Evolutionary conservation across 2,888 invertebrate genomes (phyloP).

Genomic region (Scaptomyza reducta): DNA sequence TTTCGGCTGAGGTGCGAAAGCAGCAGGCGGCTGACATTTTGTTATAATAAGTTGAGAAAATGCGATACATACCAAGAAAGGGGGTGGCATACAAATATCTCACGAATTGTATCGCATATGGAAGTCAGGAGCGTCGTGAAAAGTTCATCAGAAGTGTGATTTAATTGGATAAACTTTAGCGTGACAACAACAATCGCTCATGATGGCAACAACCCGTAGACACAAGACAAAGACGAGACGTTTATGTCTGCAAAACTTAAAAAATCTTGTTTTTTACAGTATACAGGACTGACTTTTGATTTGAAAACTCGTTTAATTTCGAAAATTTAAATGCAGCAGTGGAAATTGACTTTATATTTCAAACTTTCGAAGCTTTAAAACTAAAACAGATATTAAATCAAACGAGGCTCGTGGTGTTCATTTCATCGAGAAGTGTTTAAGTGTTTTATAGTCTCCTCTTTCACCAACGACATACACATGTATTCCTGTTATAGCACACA

Average conservation of each 20-base stretch:
- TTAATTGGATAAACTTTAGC: constrained; percentile 22
- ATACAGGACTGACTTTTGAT: neutral
- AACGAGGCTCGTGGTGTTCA: neutral
- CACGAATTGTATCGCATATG: neutral
- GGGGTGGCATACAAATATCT: neutral
- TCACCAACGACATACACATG: too few species aligned
- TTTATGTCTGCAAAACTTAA: neutral
- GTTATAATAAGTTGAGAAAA: constrained; percentile 51
- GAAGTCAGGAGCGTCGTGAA: constrained; percentile 7
- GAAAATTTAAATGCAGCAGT: too few species aligned
- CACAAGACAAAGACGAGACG: neutral
- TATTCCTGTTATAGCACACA: constrained; percentile 21
- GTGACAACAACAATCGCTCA: neutral
- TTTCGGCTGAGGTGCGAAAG: constrained; percentile 22
- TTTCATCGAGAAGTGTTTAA: neutral
- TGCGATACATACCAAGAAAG: constrained; percentile 1
- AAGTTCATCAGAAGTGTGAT: constrained; percentile 30
- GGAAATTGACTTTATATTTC: too few species aligned
- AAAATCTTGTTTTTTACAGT: neutral
- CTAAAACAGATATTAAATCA: neutral
- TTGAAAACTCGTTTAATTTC: too few species aligned
- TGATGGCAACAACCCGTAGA: neutral
- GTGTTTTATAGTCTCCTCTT: neutral
- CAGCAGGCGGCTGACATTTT: constrained; percentile 30
- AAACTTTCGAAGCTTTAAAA: neutral